Base-by-base conservation (phyloP, 2,797 vertebrate species). In the Rhinichthys osculus region DNA sequence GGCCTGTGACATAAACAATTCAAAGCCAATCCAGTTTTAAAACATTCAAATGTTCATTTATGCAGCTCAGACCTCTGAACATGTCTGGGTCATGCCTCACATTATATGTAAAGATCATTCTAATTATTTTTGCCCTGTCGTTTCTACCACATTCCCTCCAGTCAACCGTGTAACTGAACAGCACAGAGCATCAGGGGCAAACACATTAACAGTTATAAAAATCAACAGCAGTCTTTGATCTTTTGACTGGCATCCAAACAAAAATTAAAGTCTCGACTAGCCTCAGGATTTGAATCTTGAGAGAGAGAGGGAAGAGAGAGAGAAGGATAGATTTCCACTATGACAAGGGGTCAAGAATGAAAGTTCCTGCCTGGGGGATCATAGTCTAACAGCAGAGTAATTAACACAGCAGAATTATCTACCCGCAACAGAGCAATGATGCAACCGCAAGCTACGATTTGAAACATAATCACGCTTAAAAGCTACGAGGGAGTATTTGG, bases 181-280 rank as follows among this genome's bases (percentile, higher is more conserved):
- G 85, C 59, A 50, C 81, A 88, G 30, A 67, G 70, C 83, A 0
- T 70, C 35, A 54, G 73, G 82, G 73, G 44, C 69, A 77, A 76
- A 87, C 69, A 82, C 52, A 84, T 82, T 88, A 88, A 69, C 87
- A 86, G 83, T 84, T 57, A 74, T 64, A 57, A 47, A 88, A 90
- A 82, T 80, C 42, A 86, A 42, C 86, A 90, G 62, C 54, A 38
- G 76, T 54, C 81, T 86, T 59, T 87, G 74, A 89, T 89, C 76
- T 85, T 78, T 80, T 87, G 82, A 89, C 85, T 85, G 82, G 69
- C 87, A 86, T 73, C n/a, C 33, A 59, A 79, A 44, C 84, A 80
- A 73, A 81, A 80, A 86, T 83, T 57, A 76, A 42, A 44, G 85
- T 77, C 42, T 76, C 23, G 23, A 35, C 50, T 80, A 70, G 81